phyloP scores from a whole-genome alignment of 92 coral and sea anemone genomes.

The Pocillopora grandis region DNA sequence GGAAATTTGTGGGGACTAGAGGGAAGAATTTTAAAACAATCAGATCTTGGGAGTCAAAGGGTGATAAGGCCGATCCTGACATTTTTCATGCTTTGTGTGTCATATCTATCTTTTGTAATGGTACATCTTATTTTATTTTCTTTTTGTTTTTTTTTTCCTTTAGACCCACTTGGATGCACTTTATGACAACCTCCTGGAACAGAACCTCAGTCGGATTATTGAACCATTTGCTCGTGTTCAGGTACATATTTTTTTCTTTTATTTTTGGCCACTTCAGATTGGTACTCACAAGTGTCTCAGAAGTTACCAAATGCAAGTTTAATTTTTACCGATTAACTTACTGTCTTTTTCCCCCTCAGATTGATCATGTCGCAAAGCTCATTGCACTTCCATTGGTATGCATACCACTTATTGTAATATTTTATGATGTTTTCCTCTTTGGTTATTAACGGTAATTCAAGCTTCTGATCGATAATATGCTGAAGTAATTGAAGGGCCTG shows the following conservation, averaged over 20 bases:
- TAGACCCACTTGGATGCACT: conserved; percentile 93
- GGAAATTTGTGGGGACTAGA: no score
- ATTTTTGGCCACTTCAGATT: neutral
- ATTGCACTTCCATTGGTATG: conserved; percentile 85
- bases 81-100: no score
- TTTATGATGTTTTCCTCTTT: neutral
- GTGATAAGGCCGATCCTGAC: no score
- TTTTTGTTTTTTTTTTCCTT: conserved; percentile 1
- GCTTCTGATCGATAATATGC: no score
- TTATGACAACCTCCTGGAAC: conserved; percentile 90
- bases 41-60: no score
- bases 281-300: neutral
- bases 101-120: neutral
- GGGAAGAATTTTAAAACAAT: no score
- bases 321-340: neutral
- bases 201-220: conserved; percentile 86
- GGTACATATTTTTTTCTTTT: conserved; percentile 38
- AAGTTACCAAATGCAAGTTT: neutral
- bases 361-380: conserved; percentile 90
- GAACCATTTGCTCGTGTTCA: conserved; percentile 94
- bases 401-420: neutral
- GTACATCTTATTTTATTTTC: neutral
- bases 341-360: conserved; percentile 37
- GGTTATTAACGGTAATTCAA: no score
- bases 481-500: no score